Base-by-base conservation (phyloP, 2,888 invertebrate species). In the Ligdia adustata region DNA sequence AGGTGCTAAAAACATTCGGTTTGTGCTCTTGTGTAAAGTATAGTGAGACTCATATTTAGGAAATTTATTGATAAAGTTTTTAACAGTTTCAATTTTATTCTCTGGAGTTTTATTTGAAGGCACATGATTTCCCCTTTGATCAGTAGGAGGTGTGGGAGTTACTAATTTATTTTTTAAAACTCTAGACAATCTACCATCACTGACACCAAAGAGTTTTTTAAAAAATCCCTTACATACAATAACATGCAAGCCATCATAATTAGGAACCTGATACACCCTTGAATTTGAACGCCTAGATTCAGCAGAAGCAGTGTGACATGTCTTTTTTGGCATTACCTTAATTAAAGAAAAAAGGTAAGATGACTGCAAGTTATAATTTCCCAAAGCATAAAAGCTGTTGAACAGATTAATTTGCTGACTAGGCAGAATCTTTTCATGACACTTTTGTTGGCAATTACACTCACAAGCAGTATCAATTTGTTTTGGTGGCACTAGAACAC, bases 31-130 rank as follows among this genome's bases (percentile, higher is more conserved):
- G 37, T 53, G 45, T 37, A 37, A 29, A 12, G 52, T 49, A 35
- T 49, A 53, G 31, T 53, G 48, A 16, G 52, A 53, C 24, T 53
- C 48, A 49, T 53, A 49, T 33, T 38, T 45, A 4, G 48, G 45
- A 41, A 52, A 49, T 31, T 22, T 55, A 35, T 57, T 45, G 11
- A 53, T 60, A 22, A 60, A 55, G 12, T 33, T 9, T 32, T 52
- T 48, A 9, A 57, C 47, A 27, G 28, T 12, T 29, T 50, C 15
- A 29, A 55, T 20, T 51, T 53, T 52, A 24, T 14, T 18, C 13
- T 49, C 50, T 24, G 32, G 22, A 37, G 55, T 58, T 53, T 58
- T 55, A 51, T 53, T 58, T 26, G 40, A 24, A 26, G 55, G 45
- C 13, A 45, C 11, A 28, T 51, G 44, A 2, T 39, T 52, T 6